A percentile compares a stretch with the other conserved stretches of the same genome.
phyloP scores from a whole-genome alignment of 1,140 invertebrate genomes.

The Apolygus lucorum region DNA sequence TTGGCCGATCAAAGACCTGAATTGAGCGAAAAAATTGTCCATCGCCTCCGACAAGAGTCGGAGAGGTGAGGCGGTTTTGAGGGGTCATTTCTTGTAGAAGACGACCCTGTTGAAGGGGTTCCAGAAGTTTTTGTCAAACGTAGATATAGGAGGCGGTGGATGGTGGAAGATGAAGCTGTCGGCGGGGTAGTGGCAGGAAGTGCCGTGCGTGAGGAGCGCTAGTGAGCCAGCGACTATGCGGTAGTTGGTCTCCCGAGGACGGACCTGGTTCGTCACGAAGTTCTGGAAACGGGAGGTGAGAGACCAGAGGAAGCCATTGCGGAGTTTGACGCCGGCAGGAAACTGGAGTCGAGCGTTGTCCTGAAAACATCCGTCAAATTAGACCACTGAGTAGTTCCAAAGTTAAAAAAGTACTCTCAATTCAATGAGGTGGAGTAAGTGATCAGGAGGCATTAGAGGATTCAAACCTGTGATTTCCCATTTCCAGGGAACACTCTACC shows the following conservation, averaged over 20 bases:
- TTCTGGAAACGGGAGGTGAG: constrained; percentile 32
- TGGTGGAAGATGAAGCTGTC: background rate
- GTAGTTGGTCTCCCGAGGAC: constrained; percentile 26
- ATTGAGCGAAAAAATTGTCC: background rate
- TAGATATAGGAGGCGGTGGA: background rate
- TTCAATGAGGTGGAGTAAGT: no score
- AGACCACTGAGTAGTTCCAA: no score
- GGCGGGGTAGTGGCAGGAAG: constrained; percentile 27
- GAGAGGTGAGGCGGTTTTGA: background rate
- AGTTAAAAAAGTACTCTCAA: no score
- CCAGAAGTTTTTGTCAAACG: background rate
- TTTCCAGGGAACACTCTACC: no score
- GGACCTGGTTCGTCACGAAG: constrained; percentile 23
- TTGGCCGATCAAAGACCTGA: background rate
- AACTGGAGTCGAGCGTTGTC: constrained; percentile 33
- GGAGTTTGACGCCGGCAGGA: constrained; percentile 32
- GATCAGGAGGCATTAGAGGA: no score
- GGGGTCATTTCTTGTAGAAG: constrained; percentile 4
- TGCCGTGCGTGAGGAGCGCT: constrained; percentile 26
- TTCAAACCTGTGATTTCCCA: no score
- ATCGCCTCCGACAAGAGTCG: background rate
- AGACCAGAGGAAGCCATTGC: constrained; percentile 28
- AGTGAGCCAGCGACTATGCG: constrained; percentile 30
- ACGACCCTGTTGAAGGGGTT: background rate
- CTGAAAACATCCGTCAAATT: no score